Percentiles rank a stretch among this genome's conserved stretches.
These are phyloP conservation scores for Camelus dromedarius DNA, from an alignment of 2,113 vertebrate species.

Conservation along the genomic window DNA sequence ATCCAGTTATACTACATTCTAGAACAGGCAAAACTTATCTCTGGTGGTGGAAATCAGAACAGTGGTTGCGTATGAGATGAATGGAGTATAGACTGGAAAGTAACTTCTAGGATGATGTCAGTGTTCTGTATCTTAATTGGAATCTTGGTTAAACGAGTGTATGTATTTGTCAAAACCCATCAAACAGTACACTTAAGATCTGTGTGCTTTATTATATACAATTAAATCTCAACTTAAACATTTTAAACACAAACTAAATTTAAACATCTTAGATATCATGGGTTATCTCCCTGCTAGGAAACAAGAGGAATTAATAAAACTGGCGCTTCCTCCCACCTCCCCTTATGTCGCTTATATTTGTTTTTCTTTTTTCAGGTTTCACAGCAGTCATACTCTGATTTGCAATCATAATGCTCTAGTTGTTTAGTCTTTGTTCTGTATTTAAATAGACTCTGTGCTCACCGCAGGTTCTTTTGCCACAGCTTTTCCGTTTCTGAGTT, in stretches of 20 bases:
- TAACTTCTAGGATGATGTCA: background rate
- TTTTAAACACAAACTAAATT: background rate
- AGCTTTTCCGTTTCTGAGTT: constrained; percentile 52
- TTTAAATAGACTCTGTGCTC: constrained; percentile 40
- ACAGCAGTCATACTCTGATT: background rate
- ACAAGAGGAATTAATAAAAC: background rate
- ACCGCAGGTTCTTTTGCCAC: background rate
- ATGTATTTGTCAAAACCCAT: background rate
- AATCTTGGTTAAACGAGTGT: background rate
- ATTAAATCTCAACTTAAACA: background rate
- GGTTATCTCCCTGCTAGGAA: background rate
- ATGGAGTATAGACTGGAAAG: background rate
- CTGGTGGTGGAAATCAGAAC: background rate
- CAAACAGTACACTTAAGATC: background rate
- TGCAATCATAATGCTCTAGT: background rate
- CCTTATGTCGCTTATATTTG: background rate
- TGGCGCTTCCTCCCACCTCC: background rate
- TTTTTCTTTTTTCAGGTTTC: constrained; percentile 30
- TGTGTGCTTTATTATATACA: background rate
- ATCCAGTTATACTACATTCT: background rate
- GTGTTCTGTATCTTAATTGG: background rate
- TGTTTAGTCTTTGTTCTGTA: constrained; percentile 65
- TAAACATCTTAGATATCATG: background rate
- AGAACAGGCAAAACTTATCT: background rate
- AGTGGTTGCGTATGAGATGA: background rate